phyloP scores from a whole-genome alignment of 2,888 invertebrate species.

The Rapana venosa region DNA sequence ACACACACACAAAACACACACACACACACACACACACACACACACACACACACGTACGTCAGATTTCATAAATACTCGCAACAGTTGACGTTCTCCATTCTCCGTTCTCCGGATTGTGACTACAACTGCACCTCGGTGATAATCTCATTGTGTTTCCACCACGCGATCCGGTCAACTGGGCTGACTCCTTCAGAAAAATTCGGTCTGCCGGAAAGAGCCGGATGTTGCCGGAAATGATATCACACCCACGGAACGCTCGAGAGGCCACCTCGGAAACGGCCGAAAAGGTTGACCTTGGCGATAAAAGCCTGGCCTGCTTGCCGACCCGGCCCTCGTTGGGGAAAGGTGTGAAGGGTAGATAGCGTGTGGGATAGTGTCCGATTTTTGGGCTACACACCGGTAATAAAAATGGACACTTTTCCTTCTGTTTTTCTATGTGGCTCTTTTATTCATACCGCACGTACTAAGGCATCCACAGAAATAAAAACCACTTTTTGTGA shows the following conservation, averaged over 20 bases:
- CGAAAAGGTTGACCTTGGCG: neutral
- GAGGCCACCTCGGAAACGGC: constrained; percentile 24
- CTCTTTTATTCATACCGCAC: too few species aligned
- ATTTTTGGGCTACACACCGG: too few species aligned
- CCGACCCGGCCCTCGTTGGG: too few species aligned
- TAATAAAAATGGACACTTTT: too few species aligned
- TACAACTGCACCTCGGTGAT: constrained; percentile 3
- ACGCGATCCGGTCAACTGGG: constrained; percentile 1
- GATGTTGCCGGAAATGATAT: constrained; percentile 18
- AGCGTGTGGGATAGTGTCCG: too few species aligned
- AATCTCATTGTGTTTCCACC: constrained; percentile 38
- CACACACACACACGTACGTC: neutral
- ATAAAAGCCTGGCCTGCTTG: neutral
- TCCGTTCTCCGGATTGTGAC: too few species aligned
- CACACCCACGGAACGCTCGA: constrained; percentile 28
- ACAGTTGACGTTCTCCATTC: neutral
- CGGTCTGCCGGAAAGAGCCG: neutral
- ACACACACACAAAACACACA: too few species aligned
- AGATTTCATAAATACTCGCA: neutral
- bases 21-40: too few species aligned
- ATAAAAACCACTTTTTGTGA: too few species aligned
- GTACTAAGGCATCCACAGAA: too few species aligned
- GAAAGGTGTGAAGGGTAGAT: too few species aligned
- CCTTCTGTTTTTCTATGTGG: too few species aligned
- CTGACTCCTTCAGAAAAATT: neutral